Percentiles rank a stretch among this genome's conserved stretches.
Conservation (phyloP, 2,113 vertebrate species). For the Blennius ocellaris region DNA sequence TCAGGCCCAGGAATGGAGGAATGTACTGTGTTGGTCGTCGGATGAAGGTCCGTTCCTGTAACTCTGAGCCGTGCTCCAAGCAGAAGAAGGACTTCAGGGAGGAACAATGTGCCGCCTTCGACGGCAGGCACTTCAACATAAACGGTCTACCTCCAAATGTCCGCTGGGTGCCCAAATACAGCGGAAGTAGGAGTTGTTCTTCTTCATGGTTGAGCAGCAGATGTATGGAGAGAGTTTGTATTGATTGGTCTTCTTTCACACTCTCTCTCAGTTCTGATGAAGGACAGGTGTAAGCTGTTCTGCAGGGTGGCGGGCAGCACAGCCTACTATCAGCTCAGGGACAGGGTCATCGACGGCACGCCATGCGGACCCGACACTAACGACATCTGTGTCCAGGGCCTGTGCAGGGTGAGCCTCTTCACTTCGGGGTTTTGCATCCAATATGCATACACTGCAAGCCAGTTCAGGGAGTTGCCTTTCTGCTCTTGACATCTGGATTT, state of each 20-base stretch:
- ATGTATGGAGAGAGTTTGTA: too few species aligned
- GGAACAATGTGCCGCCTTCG: slow-evolving; percentile 93
- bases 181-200: slow-evolving; percentile 90
- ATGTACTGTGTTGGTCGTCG: slow-evolving; percentile 95
- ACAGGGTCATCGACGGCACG: slow-evolving; percentile 95
- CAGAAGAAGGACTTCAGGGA: slow-evolving; percentile 96
- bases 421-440: too few species aligned
- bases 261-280: slow-evolving; percentile 91
- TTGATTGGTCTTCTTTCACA: slow-evolving; percentile 16
- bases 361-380: slow-evolving; percentile 96
- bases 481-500: slow-evolving; percentile 22
- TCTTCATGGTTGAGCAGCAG: neutral
- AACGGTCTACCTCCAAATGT: slow-evolving; percentile 94
- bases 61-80: slow-evolving; percentile 93
- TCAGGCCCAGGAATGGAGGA: slow-evolving; percentile 93
- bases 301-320: slow-evolving; percentile 95
- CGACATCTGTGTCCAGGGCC: slow-evolving; percentile 98
- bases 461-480: slow-evolving; percentile 24
- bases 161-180: slow-evolving; percentile 99
- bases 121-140: slow-evolving; percentile 98
- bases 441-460: too few species aligned
- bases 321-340: slow-evolving; percentile 97
- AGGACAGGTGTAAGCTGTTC: slow-evolving; percentile 98
- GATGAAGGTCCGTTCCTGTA: slow-evolving; percentile 99
- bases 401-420: slow-evolving; percentile 90